Base-by-base conservation (phyloP, 2,797 vertebrate genomes). In the Numenius phaeopus region DNA sequence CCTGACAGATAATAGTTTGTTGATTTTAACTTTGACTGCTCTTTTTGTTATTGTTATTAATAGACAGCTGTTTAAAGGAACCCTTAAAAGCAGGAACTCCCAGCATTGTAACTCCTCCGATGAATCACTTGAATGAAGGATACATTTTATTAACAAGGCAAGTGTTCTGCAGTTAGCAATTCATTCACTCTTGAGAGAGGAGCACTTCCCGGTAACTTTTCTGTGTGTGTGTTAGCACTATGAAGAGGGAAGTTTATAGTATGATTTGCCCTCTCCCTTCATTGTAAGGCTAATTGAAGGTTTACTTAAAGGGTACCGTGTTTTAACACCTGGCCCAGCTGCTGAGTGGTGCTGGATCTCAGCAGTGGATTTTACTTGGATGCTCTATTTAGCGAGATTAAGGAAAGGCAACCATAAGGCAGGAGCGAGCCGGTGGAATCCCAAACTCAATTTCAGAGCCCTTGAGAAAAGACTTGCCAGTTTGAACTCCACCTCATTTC, bases 401-500 rank as follows among this genome's bases (percentile, higher is more conserved):
- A 92, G 86, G 59, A 90, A 92, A 82, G 87, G 91, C 70, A 89
- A 91, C 77, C 59, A 62, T 79, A 72, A 92, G 76, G 93, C 62
- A 93, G 55, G 72, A 94, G 82, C 83, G 84, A 97, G 75, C 64
- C 66, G 20, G 71, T 89, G 77, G 79, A 92, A 76, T 94, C 90
- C 84, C 61, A 76, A 92, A 95, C 88, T 89, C 94, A 58, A 8
- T 94, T 97, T 96, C 97, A 96, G 94, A 97, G 95, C 97, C 94
- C 97, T 90, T 91, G 97, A 98, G 97, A 97, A 96, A 98, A 97
- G 58, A 75, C 88, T 94, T 92, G 95, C 94, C 87, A 88, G 34
- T 96, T 83, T 75, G 92, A 97, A 93, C 93, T 79, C 46, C 32
- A 83, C 89, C 96, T 98, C 91, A 69, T 96, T 96, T 91, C 89